A percentile compares a stretch with the other conserved stretches of the same genome.
Evolutionary conservation across 2,113 vertebrate species (phyloP).

Genomic region (Zeus faber): DNA sequence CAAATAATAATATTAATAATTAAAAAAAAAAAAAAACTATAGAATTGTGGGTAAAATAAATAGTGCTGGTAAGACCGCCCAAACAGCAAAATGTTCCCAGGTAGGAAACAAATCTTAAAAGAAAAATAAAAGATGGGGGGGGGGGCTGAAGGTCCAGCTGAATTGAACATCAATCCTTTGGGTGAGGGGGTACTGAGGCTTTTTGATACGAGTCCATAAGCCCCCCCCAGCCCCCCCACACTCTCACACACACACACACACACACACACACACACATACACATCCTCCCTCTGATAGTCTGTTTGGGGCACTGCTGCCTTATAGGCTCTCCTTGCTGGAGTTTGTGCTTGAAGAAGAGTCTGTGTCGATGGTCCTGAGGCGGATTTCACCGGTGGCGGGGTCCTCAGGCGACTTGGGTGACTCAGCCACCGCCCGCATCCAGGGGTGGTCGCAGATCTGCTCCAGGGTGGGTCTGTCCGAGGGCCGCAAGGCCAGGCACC

Average conservation of each 20-base stretch:
- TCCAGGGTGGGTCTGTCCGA: constrained; percentile 94
- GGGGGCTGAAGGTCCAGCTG: constrained; percentile 48
- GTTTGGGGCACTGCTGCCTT: constrained; percentile 71
- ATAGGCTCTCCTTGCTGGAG: constrained; percentile 97
- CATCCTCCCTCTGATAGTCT: too few species aligned
- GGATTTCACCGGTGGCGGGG: constrained; percentile 77
- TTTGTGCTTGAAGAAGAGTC: constrained; percentile 91
- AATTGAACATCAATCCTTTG: too few species aligned
- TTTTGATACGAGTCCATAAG: constrained; percentile 58
- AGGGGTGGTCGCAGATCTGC: constrained; percentile 93
- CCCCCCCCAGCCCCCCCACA: constrained; percentile 59
- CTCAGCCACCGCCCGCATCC: constrained; percentile 84
- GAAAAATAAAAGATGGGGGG: too few species aligned
- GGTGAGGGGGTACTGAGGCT: too few species aligned
- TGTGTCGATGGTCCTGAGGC: constrained; percentile 85
- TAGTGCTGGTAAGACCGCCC: constrained; percentile 50
- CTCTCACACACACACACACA: constrained; percentile 20
- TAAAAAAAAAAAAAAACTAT: constrained; percentile 61
- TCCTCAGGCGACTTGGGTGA: constrained; percentile 76
- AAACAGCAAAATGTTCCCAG: constrained; percentile 75
- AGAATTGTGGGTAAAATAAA: constrained; percentile 74
- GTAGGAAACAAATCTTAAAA: constrained; percentile 79
- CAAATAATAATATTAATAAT: constrained; percentile 50
- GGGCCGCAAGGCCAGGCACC: constrained; percentile 94
- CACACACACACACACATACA: too few species aligned